A percentile compares a stretch with the other conserved stretches of the same genome.
These are phyloP conservation scores for Hiodon tergisus DNA, from an alignment of 2,113 vertebrate species.

Conservation along the genomic window DNA sequence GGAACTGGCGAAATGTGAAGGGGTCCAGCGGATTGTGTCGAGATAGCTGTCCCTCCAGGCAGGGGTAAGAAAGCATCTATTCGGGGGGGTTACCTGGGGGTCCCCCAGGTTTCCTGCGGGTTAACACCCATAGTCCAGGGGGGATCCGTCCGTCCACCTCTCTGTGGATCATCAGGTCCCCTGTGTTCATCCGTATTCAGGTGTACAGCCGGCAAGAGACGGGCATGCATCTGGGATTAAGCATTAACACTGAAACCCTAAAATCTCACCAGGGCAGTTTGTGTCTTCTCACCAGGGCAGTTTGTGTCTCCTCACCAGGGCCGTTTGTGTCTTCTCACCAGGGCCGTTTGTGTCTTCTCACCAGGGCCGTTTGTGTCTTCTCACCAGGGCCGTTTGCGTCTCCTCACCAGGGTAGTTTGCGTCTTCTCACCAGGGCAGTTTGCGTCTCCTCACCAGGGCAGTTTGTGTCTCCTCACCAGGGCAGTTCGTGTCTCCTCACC, in stretches of 20 bases:
- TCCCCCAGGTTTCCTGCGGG: neutral
- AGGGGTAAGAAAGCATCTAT: neutral
- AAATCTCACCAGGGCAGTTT: no score
- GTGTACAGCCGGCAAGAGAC: neutral
- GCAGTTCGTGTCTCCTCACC: no score
- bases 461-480: neutral
- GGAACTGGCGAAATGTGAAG: no score
- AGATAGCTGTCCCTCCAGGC: neutral
- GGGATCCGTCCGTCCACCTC: neutral
- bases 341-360: no score
- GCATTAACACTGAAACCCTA: neutral
- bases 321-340: no score
- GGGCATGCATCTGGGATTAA: neutral
- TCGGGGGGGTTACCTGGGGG: neutral
- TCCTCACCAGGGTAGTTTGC: no score
- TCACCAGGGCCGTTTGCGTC: no score
- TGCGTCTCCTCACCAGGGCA: no score
- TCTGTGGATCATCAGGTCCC: neutral
- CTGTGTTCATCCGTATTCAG: neutral
- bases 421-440: no score
- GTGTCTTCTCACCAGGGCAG: no score
- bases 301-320: no score
- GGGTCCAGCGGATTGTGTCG: conserved; percentile 14
- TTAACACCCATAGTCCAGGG: neutral
- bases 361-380: no score